Percentiles rank a stretch among this genome's conserved stretches.
Evolutionary conservation across 2,888 invertebrate genomes (phyloP).

Genomic region (Ophion slaviceki): DNA sequence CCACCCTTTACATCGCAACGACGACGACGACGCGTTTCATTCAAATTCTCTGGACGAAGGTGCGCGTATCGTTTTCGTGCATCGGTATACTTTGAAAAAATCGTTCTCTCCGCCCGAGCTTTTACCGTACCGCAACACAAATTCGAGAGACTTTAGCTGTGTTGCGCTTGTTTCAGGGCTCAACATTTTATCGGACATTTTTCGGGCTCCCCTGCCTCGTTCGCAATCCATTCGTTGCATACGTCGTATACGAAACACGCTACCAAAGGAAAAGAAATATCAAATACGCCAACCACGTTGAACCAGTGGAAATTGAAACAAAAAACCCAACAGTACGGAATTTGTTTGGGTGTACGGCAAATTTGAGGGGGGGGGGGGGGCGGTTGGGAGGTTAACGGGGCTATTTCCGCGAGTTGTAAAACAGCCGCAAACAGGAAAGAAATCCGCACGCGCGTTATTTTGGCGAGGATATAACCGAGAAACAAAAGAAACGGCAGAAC

Average conservation of each 20-base stretch:
- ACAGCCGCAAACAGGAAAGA: too few species aligned
- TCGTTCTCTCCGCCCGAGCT: neutral
- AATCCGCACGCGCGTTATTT: too few species aligned
- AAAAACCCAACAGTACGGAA: too few species aligned
- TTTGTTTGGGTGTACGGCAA: too few species aligned
- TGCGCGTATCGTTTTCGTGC: neutral
- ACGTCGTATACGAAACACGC: too few species aligned
- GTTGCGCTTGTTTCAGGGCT: neutral
- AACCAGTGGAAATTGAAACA: too few species aligned
- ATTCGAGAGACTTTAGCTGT: neutral
- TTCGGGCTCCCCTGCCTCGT: slow-evolving; percentile 1
- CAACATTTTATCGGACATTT: slow-evolving; percentile 47
- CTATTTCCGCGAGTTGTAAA: too few species aligned
- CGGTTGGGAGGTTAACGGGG: too few species aligned
- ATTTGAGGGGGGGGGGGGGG: too few species aligned
- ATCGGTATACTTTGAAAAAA: slow-evolving; percentile 24
- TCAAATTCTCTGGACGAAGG: slow-evolving; percentile 59
- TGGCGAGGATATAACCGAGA: neutral
- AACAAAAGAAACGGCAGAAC: slow-evolving; percentile 27
- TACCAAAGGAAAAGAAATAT: too few species aligned
- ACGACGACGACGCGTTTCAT: slow-evolving; percentile 59
- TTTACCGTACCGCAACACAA: slow-evolving; percentile 9
- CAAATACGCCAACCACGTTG: too few species aligned
- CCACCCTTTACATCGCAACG: too few species aligned
- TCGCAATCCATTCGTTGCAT: neutral